phyloP scores from a whole-genome alignment of 2,888 invertebrate species.

The Watsonalla cultraria region DNA sequence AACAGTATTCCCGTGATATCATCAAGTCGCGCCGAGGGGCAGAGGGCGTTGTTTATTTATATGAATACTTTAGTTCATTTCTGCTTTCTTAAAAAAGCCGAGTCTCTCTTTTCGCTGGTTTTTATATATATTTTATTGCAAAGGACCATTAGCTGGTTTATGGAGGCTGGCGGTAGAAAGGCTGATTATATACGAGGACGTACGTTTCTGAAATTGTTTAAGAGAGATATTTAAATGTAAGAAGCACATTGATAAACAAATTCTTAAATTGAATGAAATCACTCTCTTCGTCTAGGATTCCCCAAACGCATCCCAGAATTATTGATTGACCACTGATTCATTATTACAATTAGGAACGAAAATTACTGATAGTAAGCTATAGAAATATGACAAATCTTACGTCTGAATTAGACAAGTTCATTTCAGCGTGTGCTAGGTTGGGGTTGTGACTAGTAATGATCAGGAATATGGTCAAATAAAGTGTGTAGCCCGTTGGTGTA shows the following conservation, averaged over 20 bases:
- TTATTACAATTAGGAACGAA: too few relatives aligned
- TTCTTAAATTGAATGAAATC: too few relatives aligned
- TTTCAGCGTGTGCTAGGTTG: too few relatives aligned
- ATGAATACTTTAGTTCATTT: slow-evolving; percentile 38
- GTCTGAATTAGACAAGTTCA: too few relatives aligned
- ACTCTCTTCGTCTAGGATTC: too few relatives aligned
- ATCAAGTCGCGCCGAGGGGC: slow-evolving; percentile 32
- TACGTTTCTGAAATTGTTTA: background rate
- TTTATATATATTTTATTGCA: background rate
- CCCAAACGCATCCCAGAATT: too few relatives aligned
- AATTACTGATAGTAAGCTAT: too few relatives aligned
- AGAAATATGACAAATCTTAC: too few relatives aligned
- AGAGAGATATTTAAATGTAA: too few relatives aligned
- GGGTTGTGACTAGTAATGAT: background rate
- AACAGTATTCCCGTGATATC: slow-evolving; percentile 34
- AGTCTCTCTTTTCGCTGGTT: slow-evolving; percentile 24
- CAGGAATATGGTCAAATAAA: background rate
- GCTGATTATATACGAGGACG: background rate
- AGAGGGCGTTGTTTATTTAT: slow-evolving; percentile 39
- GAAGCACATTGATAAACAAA: too few relatives aligned
- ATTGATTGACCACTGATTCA: too few relatives aligned
- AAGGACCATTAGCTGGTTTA: background rate
- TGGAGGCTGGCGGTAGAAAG: background rate
- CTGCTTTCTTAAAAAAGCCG: slow-evolving; percentile 31
- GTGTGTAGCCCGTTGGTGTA: background rate